These are phyloP conservation scores for Haliclona indistincta DNA, from an alignment of 37 sponge, comb jelly and placozoan species.

Conservation along the genomic window DNA sequence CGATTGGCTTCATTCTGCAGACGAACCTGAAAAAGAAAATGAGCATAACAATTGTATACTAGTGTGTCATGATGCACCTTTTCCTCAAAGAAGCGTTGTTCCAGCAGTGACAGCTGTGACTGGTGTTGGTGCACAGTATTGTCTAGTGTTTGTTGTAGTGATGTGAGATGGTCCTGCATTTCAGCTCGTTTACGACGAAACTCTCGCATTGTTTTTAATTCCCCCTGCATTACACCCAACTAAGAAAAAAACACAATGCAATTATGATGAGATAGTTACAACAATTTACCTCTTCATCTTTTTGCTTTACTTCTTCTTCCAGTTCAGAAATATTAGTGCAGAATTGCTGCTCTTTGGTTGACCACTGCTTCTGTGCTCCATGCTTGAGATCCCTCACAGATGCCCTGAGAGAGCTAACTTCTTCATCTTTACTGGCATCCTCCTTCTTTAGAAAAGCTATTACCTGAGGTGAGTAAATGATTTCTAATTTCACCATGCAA, in stretches of 20 bases:
- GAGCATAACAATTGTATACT: background rate
- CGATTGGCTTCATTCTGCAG: constrained; percentile 91
- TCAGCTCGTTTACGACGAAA: constrained; percentile 69
- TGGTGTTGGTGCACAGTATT: constrained; percentile 45
- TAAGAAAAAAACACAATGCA: background rate
- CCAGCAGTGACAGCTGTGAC: constrained; percentile 46
- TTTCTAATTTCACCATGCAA: too few relatives aligned
- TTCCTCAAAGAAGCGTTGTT: constrained; percentile 84
- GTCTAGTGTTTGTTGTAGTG: constrained; percentile 43
- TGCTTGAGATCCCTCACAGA: constrained; percentile 65
- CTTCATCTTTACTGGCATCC: constrained; percentile 65
- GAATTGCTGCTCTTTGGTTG: constrained; percentile 31
- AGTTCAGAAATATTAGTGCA: constrained; percentile 19
- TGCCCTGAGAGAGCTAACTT: constrained; percentile 25
- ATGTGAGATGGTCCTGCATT: constrained; percentile 83
- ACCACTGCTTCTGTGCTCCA: constrained; percentile 63
- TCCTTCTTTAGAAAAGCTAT: constrained; percentile 89
- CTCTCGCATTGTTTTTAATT: constrained; percentile 85
- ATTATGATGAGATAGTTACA: background rate
- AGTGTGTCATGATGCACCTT: constrained; percentile 36
- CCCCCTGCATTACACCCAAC: constrained; percentile 64
- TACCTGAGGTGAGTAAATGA: too few relatives aligned
- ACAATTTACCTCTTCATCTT: constrained; percentile 37
- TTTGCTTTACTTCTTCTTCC: constrained; percentile 34
- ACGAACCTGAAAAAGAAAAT: constrained; percentile 15